These are phyloP conservation scores for Drosophila bifasciata DNA, from an alignment of 1,140 invertebrate species.

Conservation along the genomic window DNA sequence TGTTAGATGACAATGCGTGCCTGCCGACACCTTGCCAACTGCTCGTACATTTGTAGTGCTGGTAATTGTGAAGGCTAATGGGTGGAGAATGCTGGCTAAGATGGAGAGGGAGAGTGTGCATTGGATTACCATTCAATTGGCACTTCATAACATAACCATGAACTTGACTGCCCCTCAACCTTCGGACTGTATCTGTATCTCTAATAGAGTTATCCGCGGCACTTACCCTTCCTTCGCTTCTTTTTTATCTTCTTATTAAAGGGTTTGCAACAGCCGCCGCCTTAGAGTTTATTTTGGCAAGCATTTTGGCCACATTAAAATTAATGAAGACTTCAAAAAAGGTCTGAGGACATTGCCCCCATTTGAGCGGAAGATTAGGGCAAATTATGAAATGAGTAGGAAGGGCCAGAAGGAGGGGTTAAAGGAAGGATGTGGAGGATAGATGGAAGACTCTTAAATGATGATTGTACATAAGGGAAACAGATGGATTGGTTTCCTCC, in stretches of 20 bases:
- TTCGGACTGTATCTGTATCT: constrained; percentile 29
- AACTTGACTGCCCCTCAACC: constrained; percentile 32
- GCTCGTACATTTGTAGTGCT: constrained; percentile 50
- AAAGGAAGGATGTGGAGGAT: background rate
- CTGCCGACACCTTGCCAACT: constrained; percentile 63
- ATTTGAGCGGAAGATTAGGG: constrained; percentile 37
- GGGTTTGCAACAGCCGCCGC: constrained; percentile 38
- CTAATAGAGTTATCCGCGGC: constrained; percentile 72
- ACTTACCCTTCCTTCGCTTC: constrained; percentile 32
- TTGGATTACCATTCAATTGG: constrained; percentile 59
- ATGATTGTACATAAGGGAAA: no score
- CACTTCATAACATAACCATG: constrained; percentile 69
- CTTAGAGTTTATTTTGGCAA: constrained; percentile 26
- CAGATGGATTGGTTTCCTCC: no score
- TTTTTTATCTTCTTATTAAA: constrained; percentile 75
- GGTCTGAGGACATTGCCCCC: constrained; percentile 37
- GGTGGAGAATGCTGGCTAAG: background rate
- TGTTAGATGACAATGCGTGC: constrained; percentile 78
- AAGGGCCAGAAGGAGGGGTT: constrained; percentile 34
- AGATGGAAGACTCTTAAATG: background rate
- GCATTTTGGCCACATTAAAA: constrained; percentile 50
- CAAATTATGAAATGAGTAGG: constrained; percentile 48
- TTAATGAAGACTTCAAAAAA: constrained; percentile 41
- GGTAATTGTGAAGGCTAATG: constrained; percentile 58
- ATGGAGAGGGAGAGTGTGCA: constrained; percentile 1